Evolutionary conservation across 2,113 vertebrate genomes (phyloP).

Genomic region (Vireo altiloquus): DNA sequence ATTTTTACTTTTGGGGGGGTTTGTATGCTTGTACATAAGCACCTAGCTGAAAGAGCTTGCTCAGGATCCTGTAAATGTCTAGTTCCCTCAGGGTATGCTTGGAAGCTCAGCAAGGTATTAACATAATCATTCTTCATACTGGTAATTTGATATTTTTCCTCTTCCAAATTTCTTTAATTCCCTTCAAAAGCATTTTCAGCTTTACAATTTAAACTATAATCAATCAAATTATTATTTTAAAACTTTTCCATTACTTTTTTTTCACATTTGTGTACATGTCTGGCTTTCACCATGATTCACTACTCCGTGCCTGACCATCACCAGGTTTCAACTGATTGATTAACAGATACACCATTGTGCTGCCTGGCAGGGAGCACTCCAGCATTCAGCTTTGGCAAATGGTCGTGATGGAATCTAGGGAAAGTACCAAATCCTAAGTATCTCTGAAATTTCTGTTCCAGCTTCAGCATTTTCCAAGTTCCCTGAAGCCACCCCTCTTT

Average conservation of each 20-base stretch:
- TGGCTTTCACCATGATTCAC: not conserved
- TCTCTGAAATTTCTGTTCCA: not conserved
- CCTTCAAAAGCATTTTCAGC: not conserved
- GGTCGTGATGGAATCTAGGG: not conserved
- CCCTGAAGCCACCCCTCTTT: not conserved
- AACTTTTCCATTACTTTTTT: not conserved
- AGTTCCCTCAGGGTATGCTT: not conserved
- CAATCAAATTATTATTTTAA: not conserved
- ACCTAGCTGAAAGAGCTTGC: not conserved
- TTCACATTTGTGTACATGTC: accelerated
- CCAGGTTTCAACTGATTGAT: not conserved
- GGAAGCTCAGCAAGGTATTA: not conserved
- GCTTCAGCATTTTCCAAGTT: not conserved
- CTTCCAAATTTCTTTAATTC: not conserved
- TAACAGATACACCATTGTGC: not conserved
- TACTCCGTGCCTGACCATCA: not conserved
- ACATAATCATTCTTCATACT: not conserved
- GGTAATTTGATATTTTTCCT: not conserved
- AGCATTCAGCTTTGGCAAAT: not conserved
- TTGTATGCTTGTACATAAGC: not conserved
- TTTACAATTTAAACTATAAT: not conserved
- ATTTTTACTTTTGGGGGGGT: not conserved
- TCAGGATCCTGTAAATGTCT: not conserved
- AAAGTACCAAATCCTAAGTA: not conserved
- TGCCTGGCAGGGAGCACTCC: not conserved